phyloP scores from a whole-genome alignment of 2,888 invertebrate species.

The Meloe dianella region DNA sequence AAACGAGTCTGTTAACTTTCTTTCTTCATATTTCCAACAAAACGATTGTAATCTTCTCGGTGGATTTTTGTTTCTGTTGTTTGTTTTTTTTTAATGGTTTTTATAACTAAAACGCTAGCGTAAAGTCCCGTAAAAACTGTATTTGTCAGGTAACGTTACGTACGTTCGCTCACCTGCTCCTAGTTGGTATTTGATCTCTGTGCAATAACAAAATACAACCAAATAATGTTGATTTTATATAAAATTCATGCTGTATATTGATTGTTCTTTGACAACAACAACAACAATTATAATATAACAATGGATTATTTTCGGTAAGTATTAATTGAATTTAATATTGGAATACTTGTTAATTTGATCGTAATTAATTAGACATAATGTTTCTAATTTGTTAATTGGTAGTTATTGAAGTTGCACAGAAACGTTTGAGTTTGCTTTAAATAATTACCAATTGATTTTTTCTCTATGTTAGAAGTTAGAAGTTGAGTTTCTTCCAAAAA shows the following conservation, averaged over 20 bases:
- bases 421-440: no score
- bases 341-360: neutral
- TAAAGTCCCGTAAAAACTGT: slow-evolving; percentile 52
- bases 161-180: slow-evolving; percentile 45
- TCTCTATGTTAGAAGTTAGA: no score
- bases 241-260: no score
- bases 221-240: slow-evolving; percentile 5
- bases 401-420: no score
- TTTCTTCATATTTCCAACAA: no score
- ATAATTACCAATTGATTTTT: no score
- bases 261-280: no score
- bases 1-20: neutral
- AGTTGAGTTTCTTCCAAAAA: no score
- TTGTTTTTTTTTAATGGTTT: neutral
- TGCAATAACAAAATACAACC: slow-evolving; percentile 18
- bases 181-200: slow-evolving; percentile 29
- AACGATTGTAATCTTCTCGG: neutral
- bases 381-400: slow-evolving; percentile 18
- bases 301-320: slow-evolving; percentile 9
- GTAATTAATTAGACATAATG: neutral
- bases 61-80: neutral
- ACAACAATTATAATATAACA: no score
- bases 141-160: slow-evolving; percentile 49
- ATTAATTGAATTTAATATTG: no score
- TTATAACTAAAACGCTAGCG: slow-evolving; percentile 47